Percentiles rank a stretch among this genome's conserved stretches.
Conservation (phyloP, 92 coral and sea anemone species). For the Isaurus tuberculatus region DNA sequence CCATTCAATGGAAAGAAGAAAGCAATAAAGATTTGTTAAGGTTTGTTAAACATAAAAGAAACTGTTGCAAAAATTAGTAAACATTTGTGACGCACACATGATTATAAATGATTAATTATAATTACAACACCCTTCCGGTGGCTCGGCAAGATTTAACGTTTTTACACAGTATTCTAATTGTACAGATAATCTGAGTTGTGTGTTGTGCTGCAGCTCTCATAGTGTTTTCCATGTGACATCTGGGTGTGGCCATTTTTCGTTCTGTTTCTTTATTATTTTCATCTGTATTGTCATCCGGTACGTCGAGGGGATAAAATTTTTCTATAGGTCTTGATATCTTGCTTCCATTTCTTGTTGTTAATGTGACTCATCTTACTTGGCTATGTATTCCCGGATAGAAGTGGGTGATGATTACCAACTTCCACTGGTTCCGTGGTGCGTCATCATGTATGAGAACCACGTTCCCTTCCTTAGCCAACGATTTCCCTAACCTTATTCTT, state of each 20-base stretch:
- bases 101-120: background rate
- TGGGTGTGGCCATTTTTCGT: background rate
- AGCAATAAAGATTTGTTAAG: slow-evolving; percentile 83
- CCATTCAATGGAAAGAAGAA: slow-evolving; percentile 76
- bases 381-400: slow-evolving; percentile 41
- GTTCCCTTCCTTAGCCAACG: slow-evolving; percentile 43
- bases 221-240: background rate
- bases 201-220: too few relatives aligned
- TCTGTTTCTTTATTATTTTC: background rate
- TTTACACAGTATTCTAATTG: too few relatives aligned
- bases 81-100: background rate
- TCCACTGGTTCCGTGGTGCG: slow-evolving; percentile 41
- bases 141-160: too few relatives aligned
- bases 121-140: too few relatives aligned
- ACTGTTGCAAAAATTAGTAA: background rate
- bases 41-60: slow-evolving; percentile 56
- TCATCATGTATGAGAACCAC: slow-evolving; percentile 49
- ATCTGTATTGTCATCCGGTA: background rate
- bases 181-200: too few relatives aligned
- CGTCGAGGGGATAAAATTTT: slow-evolving; percentile 45
- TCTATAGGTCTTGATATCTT: slow-evolving; percentile 46
- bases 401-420: slow-evolving; percentile 41
- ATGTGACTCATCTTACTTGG: slow-evolving; percentile 20
- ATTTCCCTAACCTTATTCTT: background rate
- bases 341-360: slow-evolving; percentile 32